phyloP scores from a whole-genome alignment of 2,113 vertebrate genomes.

The Aldabrachelys gigantea region DNA sequence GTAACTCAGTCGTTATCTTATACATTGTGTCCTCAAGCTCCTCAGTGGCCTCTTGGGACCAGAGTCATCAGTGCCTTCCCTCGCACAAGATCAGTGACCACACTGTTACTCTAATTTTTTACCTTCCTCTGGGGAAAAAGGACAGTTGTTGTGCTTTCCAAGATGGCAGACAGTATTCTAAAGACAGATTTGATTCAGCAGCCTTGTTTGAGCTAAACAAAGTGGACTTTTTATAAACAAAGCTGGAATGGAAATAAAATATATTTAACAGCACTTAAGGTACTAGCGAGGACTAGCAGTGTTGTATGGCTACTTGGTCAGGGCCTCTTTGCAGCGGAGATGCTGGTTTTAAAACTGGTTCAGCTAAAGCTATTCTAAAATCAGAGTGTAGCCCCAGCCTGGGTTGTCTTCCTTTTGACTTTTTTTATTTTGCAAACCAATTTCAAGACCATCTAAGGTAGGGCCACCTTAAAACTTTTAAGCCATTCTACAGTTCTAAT shows the following conservation, averaged over 20 bases:
- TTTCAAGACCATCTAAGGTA: not conserved
- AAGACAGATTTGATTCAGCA: not conserved
- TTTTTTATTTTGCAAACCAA: not conserved
- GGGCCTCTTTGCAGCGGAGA: not conserved
- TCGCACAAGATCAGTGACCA: accelerated
- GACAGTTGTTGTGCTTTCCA: not conserved
- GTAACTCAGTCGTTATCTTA: not conserved
- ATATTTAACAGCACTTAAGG: not conserved
- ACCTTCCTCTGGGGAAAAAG: not conserved
- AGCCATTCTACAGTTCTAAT: not conserved
- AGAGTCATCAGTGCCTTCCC: not conserved
- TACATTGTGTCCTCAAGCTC: not conserved
- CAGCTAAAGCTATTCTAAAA: not conserved
- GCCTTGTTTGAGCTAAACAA: too few relatives aligned
- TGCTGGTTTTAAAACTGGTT: not conserved
- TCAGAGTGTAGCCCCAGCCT: not conserved
- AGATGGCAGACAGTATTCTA: not conserved
- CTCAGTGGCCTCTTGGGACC: not conserved
- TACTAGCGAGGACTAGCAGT: not conserved
- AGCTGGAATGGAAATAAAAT: too few relatives aligned
- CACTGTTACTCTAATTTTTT: not conserved
- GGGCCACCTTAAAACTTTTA: not conserved
- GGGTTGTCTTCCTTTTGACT: not conserved
- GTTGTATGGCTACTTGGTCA: not conserved
- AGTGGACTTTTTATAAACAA: too few relatives aligned